Evolutionary conservation across 2,888 invertebrate genomes (phyloP).

Genomic region (Cephus pulcher): DNA sequence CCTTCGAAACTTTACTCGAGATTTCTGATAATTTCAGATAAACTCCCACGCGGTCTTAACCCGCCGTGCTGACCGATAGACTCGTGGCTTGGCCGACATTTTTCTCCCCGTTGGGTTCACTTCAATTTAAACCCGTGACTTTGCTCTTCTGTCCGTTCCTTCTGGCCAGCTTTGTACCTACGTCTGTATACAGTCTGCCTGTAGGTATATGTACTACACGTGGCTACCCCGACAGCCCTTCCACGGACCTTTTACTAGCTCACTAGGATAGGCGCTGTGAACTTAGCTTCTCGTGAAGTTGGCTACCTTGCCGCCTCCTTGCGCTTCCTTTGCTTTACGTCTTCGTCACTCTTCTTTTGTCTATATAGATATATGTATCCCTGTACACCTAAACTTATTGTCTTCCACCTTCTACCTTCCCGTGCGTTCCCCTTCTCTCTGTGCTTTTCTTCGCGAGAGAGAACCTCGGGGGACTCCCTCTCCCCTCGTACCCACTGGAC

Average conservation of each 20-base stretch:
- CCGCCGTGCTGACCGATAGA: conserved; percentile 30
- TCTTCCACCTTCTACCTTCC: not conserved
- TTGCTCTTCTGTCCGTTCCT: conserved; percentile 49
- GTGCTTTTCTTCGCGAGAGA: conserved; percentile 14
- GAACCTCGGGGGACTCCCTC: not conserved
- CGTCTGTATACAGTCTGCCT: not conserved
- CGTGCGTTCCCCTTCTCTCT: not conserved
- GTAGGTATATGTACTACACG: not conserved
- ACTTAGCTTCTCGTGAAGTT: not conserved
- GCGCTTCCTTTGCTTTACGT: not conserved
- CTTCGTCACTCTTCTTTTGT: not conserved
- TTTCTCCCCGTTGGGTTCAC: conserved; percentile 48
- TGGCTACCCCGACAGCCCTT: not conserved
- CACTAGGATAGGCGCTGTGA: not conserved
- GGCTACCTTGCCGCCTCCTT: not conserved
- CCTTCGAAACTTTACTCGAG: not conserved
- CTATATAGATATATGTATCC: not conserved
- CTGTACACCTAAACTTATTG: not conserved
- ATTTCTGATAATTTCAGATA: not conserved
- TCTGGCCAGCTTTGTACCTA: not conserved
- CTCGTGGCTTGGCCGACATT: conserved; percentile 32
- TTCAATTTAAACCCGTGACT: conserved; percentile 65
- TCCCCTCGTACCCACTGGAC: not conserved
- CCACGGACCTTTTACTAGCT: not conserved
- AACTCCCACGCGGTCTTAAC: conserved; percentile 39